These are phyloP conservation scores for Homalodisca vitripennis DNA, from an alignment of 1,140 invertebrate genomes.

Conservation along the genomic window DNA sequence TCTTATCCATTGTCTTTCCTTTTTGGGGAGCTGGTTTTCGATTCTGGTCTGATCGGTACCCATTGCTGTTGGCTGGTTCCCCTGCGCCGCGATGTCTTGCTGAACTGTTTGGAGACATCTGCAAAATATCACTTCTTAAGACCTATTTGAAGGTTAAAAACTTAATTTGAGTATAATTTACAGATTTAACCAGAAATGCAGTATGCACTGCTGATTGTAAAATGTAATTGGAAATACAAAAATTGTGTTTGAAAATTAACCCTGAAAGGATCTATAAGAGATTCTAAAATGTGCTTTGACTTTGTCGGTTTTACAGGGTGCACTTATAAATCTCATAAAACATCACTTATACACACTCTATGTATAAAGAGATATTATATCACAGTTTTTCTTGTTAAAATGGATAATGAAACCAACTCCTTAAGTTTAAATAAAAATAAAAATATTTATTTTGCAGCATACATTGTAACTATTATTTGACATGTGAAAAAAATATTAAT, in stretches of 20 bases:
- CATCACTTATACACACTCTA: neutral
- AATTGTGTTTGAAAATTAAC: constrained; percentile 33
- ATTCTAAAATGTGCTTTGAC: neutral
- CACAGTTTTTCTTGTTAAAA: neutral
- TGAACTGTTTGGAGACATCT: constrained; percentile 65
- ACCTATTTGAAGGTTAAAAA: too few species aligned
- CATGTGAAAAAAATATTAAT: too few species aligned
- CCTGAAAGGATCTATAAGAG: constrained; percentile 28
- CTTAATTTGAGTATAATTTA: too few species aligned
- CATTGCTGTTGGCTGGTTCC: constrained; percentile 56
- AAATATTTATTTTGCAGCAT: too few species aligned
- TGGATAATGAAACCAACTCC: neutral
- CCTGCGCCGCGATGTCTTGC: constrained; percentile 59
- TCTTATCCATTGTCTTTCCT: constrained; percentile 66
- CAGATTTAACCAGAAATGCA: too few species aligned
- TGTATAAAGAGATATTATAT: too few species aligned
- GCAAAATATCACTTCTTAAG: too few species aligned
- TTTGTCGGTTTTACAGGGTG: neutral
- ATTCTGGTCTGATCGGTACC: constrained; percentile 59
- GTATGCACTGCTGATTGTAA: too few species aligned
- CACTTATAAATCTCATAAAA: neutral
- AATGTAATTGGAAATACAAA: too few species aligned
- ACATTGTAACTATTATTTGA: too few species aligned
- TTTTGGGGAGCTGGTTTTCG: constrained; percentile 62
- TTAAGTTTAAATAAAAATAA: neutral